These are phyloP conservation scores for Synodontis membranacea DNA, from an alignment of 2,113 vertebrate species.

Conservation along the genomic window DNA sequence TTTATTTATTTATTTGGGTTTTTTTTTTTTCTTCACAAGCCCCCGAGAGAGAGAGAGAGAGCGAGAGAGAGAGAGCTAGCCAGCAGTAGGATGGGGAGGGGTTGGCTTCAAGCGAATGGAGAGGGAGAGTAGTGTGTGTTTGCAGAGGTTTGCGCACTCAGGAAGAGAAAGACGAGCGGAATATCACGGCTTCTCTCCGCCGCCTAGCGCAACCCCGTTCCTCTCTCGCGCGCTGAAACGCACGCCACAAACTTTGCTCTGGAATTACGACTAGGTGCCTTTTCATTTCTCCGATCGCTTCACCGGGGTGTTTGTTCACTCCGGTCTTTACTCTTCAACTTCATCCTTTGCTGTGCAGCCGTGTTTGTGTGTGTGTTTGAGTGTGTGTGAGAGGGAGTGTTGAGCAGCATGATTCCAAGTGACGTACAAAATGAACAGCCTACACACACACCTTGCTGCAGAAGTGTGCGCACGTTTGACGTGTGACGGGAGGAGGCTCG, in stretches of 20 bases:
- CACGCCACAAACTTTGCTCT: constrained; percentile 37
- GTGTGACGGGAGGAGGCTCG: constrained; percentile 30
- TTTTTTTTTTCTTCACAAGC: constrained; percentile 43
- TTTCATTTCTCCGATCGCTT: constrained; percentile 10
- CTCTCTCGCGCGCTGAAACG: not conserved
- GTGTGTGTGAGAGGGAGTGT: constrained; percentile 52
- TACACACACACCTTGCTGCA: constrained; percentile 36
- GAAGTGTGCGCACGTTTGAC: constrained; percentile 48
- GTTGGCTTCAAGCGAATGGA: constrained; percentile 63
- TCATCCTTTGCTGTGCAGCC: constrained; percentile 40
- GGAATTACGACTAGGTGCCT: constrained; percentile 49
- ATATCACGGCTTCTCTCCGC: constrained; percentile 66
- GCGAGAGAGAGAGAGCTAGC: constrained; percentile 62
- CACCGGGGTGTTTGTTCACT: constrained; percentile 36
- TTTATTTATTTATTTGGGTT: not conserved
- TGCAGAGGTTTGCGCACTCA: constrained; percentile 64
- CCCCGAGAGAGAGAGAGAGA: not conserved
- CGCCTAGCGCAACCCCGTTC: constrained; percentile 44
- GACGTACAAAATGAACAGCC: constrained; percentile 32
- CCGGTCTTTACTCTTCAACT: constrained; percentile 38
- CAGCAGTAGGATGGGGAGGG: constrained; percentile 68
- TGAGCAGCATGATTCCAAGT: constrained; percentile 48
- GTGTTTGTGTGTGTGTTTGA: constrained; percentile 15
- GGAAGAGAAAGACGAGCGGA: constrained; percentile 67
- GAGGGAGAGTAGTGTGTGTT: constrained; percentile 51